Base-by-base conservation (phyloP, 2,888 invertebrate species). In the Sphaerophoria taeniata region DNA sequence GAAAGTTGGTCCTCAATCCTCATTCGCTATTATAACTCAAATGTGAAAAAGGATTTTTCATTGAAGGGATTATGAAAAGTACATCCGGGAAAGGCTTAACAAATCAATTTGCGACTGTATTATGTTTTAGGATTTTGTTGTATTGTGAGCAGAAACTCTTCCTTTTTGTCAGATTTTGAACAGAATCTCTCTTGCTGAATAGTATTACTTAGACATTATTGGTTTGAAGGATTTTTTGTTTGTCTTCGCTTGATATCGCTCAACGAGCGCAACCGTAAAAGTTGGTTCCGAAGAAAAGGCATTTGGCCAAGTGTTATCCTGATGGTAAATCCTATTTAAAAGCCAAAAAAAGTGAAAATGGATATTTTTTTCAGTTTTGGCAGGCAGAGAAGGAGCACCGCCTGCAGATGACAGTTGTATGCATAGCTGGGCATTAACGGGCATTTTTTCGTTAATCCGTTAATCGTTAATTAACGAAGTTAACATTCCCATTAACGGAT, bases 51-150 rank as follows among this genome's bases (percentile, higher is more conserved):
- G 83, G 83, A 83, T 83, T 83, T 2, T 24, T 58, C 56, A 83
- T 79, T 79, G 83, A 83, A 79, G 75, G 83, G 83, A 84, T 84
- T 84, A 84, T 71, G 83, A 84, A 84, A 84, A 84, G 83, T 84
- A 84, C 83, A 84, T 72, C 16, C 16, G 63, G 14, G 72, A 84
- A 84, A 70, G 83, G 83, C 79, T 84, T 84, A 75, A 60, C 83
- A 74, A 75, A 84, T 84, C 83, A 84, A 79, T 84, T 79, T 60
- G 74, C 60, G 79, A 79, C 74, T 71, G 71, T 71, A 60, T 61
- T 61, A 53, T 60, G 14, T 56, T 24, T 47, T 47, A 55, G 55
- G 69, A 69, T 14, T 56, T 78, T 65, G 16, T 43, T 72, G 2
- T 14, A 2, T 11, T 4, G 36, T 14, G 39, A 24, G 14, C 43